A percentile compares a stretch with the other conserved stretches of the same genome.
phyloP scores from a whole-genome alignment of 30 jellyfish, hydroid and myxozoan species.

The Aurelia sp. region DNA sequence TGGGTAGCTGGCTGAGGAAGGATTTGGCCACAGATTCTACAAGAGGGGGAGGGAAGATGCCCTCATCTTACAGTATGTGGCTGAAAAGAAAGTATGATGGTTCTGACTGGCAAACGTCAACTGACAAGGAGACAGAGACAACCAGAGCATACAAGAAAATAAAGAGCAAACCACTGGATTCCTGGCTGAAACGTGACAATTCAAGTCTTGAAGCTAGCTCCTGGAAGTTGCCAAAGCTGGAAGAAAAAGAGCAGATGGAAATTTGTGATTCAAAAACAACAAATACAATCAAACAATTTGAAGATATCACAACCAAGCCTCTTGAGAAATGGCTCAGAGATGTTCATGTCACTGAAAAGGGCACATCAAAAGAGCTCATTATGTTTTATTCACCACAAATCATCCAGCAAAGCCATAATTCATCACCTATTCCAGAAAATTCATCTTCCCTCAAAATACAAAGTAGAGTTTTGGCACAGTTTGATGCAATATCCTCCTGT shows the following conservation, averaged over 20 bases:
- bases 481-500: conserved; percentile 28
- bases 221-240: background rate
- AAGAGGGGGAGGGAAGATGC: background rate
- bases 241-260: background rate
- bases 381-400: too few species aligned
- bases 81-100: conserved; percentile 24
- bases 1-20: too few species aligned
- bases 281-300: background rate
- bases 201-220: background rate
- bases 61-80: conserved; percentile 28
- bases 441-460: too few species aligned
- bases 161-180: conserved; percentile 14
- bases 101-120: background rate
- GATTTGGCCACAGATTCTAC: too few species aligned
- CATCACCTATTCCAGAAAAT: too few species aligned
- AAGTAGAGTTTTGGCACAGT: conserved; percentile 10
- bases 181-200: conserved; percentile 9
- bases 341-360: background rate
- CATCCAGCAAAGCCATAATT: too few species aligned
- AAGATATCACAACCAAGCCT: conserved; percentile 1
- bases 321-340: conserved; percentile 38
- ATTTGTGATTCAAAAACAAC: background rate
- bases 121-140: conserved; percentile 10
- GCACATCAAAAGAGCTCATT: too few species aligned
- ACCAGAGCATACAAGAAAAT: conserved; percentile 10